phyloP scores from a whole-genome alignment of 2,797 vertebrate species.

The Eupleurogrammus muticus region DNA sequence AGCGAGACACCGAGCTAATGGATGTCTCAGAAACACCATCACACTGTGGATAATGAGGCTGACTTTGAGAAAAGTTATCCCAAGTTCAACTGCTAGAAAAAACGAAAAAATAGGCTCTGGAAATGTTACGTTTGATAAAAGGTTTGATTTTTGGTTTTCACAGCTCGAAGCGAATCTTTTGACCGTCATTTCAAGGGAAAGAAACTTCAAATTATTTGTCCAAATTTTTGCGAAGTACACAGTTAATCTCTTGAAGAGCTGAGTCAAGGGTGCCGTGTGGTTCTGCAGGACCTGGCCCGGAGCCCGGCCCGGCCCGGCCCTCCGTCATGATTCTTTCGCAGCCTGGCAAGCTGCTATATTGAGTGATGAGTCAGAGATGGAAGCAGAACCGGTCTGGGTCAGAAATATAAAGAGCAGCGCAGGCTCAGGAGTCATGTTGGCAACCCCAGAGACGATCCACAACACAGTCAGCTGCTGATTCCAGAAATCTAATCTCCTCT shows the following conservation, averaged over 20 bases:
- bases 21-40: constrained; percentile 27
- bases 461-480: constrained; percentile 33
- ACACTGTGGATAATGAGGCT: constrained; percentile 24
- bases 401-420: constrained; percentile 49
- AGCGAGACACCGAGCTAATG: constrained; percentile 40
- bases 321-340: constrained; percentile 46
- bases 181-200: background rate
- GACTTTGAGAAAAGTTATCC: constrained; percentile 34
- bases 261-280: constrained; percentile 43
- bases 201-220: constrained; percentile 22
- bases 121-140: constrained; percentile 10
- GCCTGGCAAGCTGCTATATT: constrained; percentile 38
- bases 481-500: constrained; percentile 23
- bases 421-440: constrained; percentile 34
- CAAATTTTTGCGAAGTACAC: constrained; percentile 17
- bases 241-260: constrained; percentile 47
- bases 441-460: constrained; percentile 42
- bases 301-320: constrained; percentile 38
- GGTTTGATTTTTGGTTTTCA: constrained; percentile 18
- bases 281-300: constrained; percentile 49
- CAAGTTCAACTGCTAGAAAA: constrained; percentile 14
- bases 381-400: constrained; percentile 44
- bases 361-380: constrained; percentile 60
- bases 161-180: constrained; percentile 12
- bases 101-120: background rate